These are phyloP conservation scores for Parotocinclus haroldoi DNA, from an alignment of 2,797 vertebrate genomes.

Conservation along the genomic window DNA sequence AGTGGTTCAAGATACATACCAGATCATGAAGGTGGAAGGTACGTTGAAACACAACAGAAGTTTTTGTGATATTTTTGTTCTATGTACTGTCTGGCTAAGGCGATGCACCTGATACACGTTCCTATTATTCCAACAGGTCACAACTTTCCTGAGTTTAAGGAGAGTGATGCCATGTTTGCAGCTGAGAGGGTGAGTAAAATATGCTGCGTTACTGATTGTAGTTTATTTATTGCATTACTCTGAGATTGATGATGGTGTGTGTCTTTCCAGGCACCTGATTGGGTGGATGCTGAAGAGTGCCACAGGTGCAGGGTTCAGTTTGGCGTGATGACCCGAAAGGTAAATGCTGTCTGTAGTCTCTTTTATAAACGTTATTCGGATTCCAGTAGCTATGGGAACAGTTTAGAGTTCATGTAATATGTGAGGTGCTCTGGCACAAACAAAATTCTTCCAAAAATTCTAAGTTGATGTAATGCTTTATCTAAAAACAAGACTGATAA, in stretches of 20 bases:
- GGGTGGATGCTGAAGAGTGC: constrained; percentile 98
- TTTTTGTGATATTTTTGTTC: neutral
- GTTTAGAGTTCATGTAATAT: no score
- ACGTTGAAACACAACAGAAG: constrained; percentile 37
- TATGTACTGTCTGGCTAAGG: neutral
- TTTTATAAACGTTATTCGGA: no score
- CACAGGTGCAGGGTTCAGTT: constrained; percentile 97
- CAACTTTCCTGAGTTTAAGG: constrained; percentile 95
- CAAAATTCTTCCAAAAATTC: no score
- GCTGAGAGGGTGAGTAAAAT: constrained; percentile 85
- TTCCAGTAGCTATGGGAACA: no score
- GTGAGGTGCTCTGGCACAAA: no score
- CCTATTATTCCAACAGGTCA: constrained; percentile 72
- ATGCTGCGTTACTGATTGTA: neutral
- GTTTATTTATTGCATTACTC: neutral
- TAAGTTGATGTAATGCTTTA: no score
- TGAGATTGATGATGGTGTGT: neutral
- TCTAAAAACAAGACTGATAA: no score
- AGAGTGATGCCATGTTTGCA: constrained; percentile 97
- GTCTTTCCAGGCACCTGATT: constrained; percentile 86
- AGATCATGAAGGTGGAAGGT: constrained; percentile 99
- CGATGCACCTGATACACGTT: neutral
- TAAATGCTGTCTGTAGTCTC: constrained; percentile 52
- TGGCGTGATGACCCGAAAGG: constrained; percentile 94
- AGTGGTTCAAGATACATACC: constrained; percentile 97